A percentile compares a stretch with the other conserved stretches of the same genome.
These are phyloP conservation scores for Tetropium fuscum DNA, from an alignment of 2,888 invertebrate genomes.

Conservation along the genomic window DNA sequence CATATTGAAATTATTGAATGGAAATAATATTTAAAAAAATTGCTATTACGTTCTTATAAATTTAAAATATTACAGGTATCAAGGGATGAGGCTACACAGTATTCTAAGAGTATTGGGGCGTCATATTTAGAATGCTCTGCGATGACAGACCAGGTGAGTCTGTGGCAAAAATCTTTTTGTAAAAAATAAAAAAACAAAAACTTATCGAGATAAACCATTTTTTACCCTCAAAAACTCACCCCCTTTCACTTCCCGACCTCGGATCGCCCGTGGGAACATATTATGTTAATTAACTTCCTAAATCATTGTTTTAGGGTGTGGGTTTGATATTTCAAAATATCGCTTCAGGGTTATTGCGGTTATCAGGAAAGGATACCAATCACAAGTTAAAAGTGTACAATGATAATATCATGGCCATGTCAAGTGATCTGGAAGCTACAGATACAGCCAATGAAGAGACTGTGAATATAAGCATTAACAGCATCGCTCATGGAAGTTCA, in stretches of 20 bases:
- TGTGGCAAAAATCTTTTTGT: no score
- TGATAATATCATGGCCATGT: slow-evolving; percentile 65
- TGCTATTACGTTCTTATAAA: no score
- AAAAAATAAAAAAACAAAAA: no score
- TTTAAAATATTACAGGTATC: slow-evolving; percentile 59
- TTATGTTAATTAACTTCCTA: no score
- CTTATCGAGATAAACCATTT: no score
- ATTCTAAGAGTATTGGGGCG: slow-evolving; percentile 86
- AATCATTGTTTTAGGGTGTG: slow-evolving; percentile 69
- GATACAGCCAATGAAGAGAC: slow-evolving; percentile 74
- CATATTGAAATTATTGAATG: slow-evolving; percentile 3
- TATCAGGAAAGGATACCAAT: slow-evolving; percentile 65
- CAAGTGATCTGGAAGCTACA: slow-evolving; percentile 71
- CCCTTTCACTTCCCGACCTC: no score
- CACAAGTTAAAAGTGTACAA: slow-evolving; percentile 73
- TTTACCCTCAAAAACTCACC: no score
- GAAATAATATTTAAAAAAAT: no score
- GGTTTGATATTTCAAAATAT: slow-evolving; percentile 79
- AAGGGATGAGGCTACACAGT: slow-evolving; percentile 78
- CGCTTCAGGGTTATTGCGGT: slow-evolving; percentile 72
- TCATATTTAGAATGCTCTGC: slow-evolving; percentile 89
- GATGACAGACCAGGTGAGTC: slow-evolving; percentile 74
- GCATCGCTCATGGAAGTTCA: slow-evolving; percentile 76
- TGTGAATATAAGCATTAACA: slow-evolving; percentile 74
- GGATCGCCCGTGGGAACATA: no score